A percentile compares a stretch with the other conserved stretches of the same genome.
These are phyloP conservation scores for Rostratula benghalensis DNA, from an alignment of 2,113 vertebrate genomes.

Conservation along the genomic window DNA sequence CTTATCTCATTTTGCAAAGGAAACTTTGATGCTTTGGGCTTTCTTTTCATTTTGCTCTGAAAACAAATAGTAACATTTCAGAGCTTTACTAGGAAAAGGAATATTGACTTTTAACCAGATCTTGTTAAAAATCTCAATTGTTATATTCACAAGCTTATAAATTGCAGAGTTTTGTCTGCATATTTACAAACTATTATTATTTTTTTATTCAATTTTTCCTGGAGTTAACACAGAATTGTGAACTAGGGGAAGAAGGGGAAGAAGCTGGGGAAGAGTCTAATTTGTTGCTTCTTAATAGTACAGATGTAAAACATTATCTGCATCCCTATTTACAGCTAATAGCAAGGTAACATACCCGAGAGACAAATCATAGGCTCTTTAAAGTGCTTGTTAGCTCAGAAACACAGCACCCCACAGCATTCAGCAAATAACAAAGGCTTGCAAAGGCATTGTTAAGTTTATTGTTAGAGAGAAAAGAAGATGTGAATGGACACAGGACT, in stretches of 20 bases:
- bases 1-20: background rate
- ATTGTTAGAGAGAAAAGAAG: slow-evolving; percentile 33
- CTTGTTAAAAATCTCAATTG: background rate
- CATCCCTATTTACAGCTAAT: slow-evolving; percentile 47
- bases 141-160: background rate
- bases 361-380: slow-evolving; percentile 55
- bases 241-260: background rate
- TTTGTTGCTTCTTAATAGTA: slow-evolving; percentile 33
- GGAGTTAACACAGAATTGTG: slow-evolving; percentile 16
- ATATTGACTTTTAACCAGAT: background rate
- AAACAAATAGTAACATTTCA: background rate
- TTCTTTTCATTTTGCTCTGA: background rate
- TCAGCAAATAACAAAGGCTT: slow-evolving; percentile 42
- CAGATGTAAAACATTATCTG: slow-evolving; percentile 57
- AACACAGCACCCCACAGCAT: slow-evolving; percentile 25
- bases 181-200: background rate
- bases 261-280: background rate
- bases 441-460: slow-evolving; percentile 48
- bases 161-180: background rate
- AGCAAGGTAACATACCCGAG: slow-evolving; percentile 37
- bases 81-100: background rate
- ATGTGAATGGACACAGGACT: slow-evolving; percentile 19
- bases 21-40: background rate
- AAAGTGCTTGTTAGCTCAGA: slow-evolving; percentile 17
- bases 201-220: background rate